Evolutionary conservation across 1,140 invertebrate species (phyloP), one percentile per base, ranked within the genome.

Genomic region (Acromyrmex heyeri): DNA sequence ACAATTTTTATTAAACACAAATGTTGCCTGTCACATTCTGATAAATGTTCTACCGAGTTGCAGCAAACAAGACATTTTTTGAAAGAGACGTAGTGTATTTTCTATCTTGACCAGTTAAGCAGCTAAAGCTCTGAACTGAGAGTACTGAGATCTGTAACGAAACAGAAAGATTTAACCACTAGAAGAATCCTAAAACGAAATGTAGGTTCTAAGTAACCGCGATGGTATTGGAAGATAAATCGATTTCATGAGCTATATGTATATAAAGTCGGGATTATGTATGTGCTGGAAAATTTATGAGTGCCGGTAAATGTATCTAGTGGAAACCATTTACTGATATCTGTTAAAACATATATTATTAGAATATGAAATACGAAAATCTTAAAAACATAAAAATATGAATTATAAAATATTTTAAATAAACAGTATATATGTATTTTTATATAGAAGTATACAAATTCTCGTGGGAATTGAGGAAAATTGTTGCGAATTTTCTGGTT

Each of bases 121-220:
- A 30, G 10, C 38, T 64, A 48, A 64, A 10, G 44, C 38, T 65
- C 30, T 27, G 75, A 18, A 38, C 34, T 38, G 34, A 38, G 34
- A 38, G 6, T 38, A 38, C 34, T 38, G 6, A 38, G 34, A 38
- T 16, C 6, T 34, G 70, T 55, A 73, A 57, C 21, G 21, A 27
- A 59, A 55, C 59, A 78, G n/a, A 21, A 38, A 21, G 10, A 64
- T 78, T 16, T 64, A 78, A 78, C 65, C 38, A 5, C 34, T n/a
- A 38, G 59, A 16, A 24, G 21, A 18, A 48, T 64, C 38, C 75
- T 78, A 57, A 78, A 78, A 78, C 44, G 59, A 78, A 78, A 78
- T 24, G 59, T 12, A 64, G 38, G 24, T 78, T 65, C 44, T 50
- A 78, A 65, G 38, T 27, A 61, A 65, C 75, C 44, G 44, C 59